Evolutionary conservation across 2,797 vertebrate genomes (phyloP), one percentile per base, ranked within the genome.

Genomic region (Setipinna tenuifilis): DNA sequence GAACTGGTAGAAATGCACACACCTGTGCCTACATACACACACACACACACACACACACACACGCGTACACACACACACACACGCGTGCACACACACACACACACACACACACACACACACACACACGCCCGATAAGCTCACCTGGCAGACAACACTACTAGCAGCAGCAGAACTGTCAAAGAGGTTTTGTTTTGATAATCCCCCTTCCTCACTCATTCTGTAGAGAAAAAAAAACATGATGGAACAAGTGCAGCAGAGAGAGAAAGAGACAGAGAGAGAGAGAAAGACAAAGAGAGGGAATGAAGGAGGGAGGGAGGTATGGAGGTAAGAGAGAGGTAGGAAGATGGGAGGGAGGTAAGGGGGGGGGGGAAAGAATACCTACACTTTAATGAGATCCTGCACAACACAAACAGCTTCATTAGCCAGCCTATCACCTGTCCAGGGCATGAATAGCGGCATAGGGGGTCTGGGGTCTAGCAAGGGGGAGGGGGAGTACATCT

Each of bases 331-430:
- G 28, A 35, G 65, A 71, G 65, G 25, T 9, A 65, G 61, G 25
- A 21, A 62, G n/a, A 23, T 0, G 59, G 6, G 58, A 61, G 21
- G 31, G 25, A 6, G 31, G 61, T 10, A 10, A 71, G 28, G 28
- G 14, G 28, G 59, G 9, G 4, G 9, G n/a, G 21, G 59, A 62
- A 10, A 62, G 58, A 62, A 35, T 28, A 68, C 65, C 65, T 31
- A 31, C 25, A 75, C 68, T 5, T 2, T 75, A 41, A 75, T 35
- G 12, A 71, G 28, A 17, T 35, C 25, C 28, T 75, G 31, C 68
- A 75, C 68, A 75, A 75, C 68, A 75, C 68, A 35, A 41, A 35
- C 68, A 41, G 68, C 68, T 75, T 75, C 68, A 75, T 75, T 75
- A 75, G 16, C 68, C 3, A 17, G 28, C 68, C 68, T 14, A 28